Evolutionary conservation across 2,888 invertebrate species (phyloP).

Genomic region (Furcula furcula): DNA sequence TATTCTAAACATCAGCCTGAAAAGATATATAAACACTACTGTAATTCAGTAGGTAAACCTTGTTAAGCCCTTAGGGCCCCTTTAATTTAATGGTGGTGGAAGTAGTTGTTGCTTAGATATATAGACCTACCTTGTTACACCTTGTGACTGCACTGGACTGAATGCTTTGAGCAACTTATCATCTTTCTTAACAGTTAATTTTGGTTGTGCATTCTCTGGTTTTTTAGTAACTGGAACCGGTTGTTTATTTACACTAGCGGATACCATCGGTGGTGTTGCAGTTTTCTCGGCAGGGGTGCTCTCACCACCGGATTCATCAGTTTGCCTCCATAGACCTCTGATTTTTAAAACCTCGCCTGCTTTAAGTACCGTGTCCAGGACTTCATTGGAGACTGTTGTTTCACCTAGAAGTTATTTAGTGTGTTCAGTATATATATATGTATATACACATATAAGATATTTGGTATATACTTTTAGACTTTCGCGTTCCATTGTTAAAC

Average conservation of each 20-base stretch:
- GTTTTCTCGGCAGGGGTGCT: conserved; percentile 56
- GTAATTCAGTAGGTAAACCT: too few species aligned
- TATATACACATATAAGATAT: too few species aligned
- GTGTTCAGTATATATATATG: background rate
- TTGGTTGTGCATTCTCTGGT: conserved; percentile 53
- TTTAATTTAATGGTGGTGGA: too few species aligned
- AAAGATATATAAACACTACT: too few species aligned
- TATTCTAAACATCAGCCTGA: too few species aligned
- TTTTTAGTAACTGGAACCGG: conserved; percentile 40
- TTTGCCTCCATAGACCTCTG: conserved; percentile 89
- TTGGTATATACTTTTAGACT: too few species aligned
- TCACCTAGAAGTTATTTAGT: conserved; percentile 74
- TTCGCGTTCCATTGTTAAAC: too few species aligned
- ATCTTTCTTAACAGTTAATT: conserved; percentile 73
- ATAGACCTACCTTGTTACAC: conserved; percentile 57
- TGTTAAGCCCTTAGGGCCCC: too few species aligned
- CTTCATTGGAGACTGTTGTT: conserved; percentile 92
- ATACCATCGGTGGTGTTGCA: conserved; percentile 29
- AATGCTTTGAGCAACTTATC: conserved; percentile 73
- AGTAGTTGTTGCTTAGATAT: too few species aligned
- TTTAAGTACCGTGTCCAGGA: conserved; percentile 89
- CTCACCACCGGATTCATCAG: conserved; percentile 68
- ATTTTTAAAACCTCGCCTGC: conserved; percentile 92
- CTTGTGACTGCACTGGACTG: conserved; percentile 53
- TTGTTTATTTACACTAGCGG: conserved; percentile 52